Evolutionary conservation across 1,140 invertebrate genomes (phyloP).

Genomic region (Brachionus paranguensis): DNA sequence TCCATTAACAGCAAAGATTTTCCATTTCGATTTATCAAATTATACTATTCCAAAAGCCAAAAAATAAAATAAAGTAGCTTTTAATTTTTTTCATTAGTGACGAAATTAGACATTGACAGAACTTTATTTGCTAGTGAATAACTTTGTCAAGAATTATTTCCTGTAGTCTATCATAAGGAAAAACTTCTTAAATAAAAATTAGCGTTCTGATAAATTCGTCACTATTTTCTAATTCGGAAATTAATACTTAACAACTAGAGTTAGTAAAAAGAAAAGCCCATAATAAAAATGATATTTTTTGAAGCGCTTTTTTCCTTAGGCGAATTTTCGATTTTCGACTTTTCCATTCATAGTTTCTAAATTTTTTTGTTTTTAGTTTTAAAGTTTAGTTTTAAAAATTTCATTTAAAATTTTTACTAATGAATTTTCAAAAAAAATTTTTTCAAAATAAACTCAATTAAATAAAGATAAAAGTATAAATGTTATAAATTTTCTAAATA

Average conservation of each 20-base stretch:
- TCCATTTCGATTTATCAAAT: not conserved
- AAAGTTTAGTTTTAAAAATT: no score
- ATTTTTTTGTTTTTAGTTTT: no score
- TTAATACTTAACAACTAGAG: not conserved
- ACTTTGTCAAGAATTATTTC: not conserved
- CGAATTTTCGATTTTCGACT: no score
- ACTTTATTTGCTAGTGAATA: not conserved
- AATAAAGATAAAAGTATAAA: not conserved
- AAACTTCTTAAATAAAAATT: not conserved
- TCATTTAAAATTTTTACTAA: not conserved
- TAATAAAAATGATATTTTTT: not conserved
- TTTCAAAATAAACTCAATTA: not conserved
- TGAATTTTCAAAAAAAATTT: not conserved
- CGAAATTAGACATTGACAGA: not conserved
- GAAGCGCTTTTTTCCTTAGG: not conserved
- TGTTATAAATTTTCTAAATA: not conserved
- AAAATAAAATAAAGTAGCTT: not conserved
- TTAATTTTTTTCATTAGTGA: not conserved
- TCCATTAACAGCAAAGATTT: not conserved
- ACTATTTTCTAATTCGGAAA: not conserved
- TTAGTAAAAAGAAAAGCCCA: not conserved
- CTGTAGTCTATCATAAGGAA: not conserved
- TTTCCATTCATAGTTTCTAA: no score
- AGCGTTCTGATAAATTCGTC: not conserved
- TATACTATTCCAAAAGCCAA: not conserved